Base-by-base conservation (phyloP, 2,888 invertebrate genomes). In the Steromphala cineraria region DNA sequence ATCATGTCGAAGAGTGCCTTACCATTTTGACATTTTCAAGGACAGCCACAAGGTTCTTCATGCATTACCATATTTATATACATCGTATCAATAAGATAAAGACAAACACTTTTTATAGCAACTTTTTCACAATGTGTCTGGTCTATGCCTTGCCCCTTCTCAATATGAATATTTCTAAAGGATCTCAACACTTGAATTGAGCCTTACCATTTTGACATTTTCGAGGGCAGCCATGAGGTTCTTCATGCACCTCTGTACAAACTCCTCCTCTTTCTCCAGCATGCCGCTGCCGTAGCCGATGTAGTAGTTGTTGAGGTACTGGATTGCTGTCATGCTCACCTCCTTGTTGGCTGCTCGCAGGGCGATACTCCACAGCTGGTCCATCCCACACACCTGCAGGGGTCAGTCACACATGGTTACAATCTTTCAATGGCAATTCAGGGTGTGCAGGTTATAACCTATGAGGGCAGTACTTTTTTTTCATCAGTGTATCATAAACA, bases 341-440 rank as follows among this genome's bases (percentile, higher is more conserved):
- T 98, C 98, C 80, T 98, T 98, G 92, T 97, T 98, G 87, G 96
- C 96, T 1, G 98, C 98, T 86, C 97, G 95, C 4, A 98, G 94
- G 0, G 98, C 98, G 83, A 98, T 98, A 93, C 97, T 97, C 98
- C 98, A 98, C 87, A 98, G 94, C 89, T 98, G 97, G 93, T 97
- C 97, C 97, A 98, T 98, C 17, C 97, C 98, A 17, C 97, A 90
- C 55, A 92, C 90, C 93, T 93, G 80, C 8, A 84, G 80, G 67
- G 24, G 4, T 1, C 7, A 13, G 5, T 10, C 46, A 46, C 1
- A 10, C 1, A 46, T 46, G 1, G 46, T 46, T 13, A 46, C 46
- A 46, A 46, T 46, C 46, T 46, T 46, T 13, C 1, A 46, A n/a
- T n/a, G n/a, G n/a, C n/a, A n/a, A n/a, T n/a, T n/a, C n/a, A n/a